Conservation (phyloP, 2,888 invertebrate genomes). For the Dicyrtomina minuta region DNA sequence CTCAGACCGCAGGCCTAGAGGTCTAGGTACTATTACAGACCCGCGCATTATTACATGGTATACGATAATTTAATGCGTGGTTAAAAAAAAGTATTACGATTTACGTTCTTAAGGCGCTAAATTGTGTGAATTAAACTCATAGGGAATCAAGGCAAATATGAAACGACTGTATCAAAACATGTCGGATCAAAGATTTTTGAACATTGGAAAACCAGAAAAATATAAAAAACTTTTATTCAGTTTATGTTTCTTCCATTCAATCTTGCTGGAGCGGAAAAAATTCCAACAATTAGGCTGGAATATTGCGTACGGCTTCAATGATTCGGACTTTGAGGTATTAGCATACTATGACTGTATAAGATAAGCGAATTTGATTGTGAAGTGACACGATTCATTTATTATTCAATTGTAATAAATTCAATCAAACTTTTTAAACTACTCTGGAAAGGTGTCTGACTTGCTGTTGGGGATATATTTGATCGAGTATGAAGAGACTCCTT, state of each 20-base stretch:
- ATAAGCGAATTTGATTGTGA: too few species aligned
- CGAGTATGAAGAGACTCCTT: constrained; percentile 83
- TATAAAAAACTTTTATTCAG: constrained; percentile 70
- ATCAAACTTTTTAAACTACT: too few species aligned
- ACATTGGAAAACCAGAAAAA: constrained; percentile 59
- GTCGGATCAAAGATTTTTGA: constrained; percentile 72
- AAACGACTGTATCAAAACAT: constrained; percentile 77
- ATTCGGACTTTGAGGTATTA: constrained; percentile 82
- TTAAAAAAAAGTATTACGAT: too few species aligned
- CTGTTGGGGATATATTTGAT: constrained; percentile 79
- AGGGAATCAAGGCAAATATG: constrained; percentile 84
- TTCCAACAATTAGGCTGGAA: constrained; percentile 96
- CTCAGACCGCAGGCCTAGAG: too few species aligned
- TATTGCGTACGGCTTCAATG: constrained; percentile 93
- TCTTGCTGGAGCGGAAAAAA: constrained; percentile 86
- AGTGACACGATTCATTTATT: too few species aligned
- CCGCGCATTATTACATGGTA: too few species aligned
- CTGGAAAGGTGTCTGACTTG: constrained; percentile 72
- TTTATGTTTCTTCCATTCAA: constrained; percentile 89
- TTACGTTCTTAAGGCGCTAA: too few species aligned
- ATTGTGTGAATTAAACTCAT: too few species aligned
- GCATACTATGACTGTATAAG: not conserved
- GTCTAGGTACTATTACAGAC: too few species aligned
- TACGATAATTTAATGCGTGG: too few species aligned
- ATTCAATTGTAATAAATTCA: too few species aligned